phyloP scores from a whole-genome alignment of 2,888 invertebrate genomes.

The Drosophila antonietae region DNA sequence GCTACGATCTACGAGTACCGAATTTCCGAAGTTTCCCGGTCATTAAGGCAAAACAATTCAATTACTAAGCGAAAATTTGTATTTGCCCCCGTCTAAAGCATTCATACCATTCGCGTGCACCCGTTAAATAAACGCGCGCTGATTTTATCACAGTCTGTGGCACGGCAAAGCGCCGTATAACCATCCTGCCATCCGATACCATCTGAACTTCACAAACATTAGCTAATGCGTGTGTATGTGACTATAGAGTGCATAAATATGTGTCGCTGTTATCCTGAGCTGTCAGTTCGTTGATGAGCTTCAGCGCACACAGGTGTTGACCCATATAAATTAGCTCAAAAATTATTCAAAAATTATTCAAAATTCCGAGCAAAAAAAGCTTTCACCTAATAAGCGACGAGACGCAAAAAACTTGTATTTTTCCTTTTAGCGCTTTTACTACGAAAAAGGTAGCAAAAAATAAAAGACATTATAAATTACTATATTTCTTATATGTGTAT shows the following conservation, averaged over 20 bases:
- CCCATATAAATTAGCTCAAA: slow-evolving; percentile 61
- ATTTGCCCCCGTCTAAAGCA: slow-evolving; percentile 4
- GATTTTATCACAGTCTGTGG: slow-evolving; percentile 59
- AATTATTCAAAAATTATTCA: slow-evolving; percentile 26
- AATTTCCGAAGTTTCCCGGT: slow-evolving; percentile 37
- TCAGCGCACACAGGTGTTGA: slow-evolving; percentile 57
- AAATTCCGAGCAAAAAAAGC: slow-evolving; percentile 56
- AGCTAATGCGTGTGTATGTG: slow-evolving; percentile 1
- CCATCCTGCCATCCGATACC: slow-evolving; percentile 41
- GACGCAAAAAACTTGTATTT: slow-evolving; percentile 61
- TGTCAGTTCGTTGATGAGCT: slow-evolving; percentile 60
- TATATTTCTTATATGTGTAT: slow-evolving; percentile 45
- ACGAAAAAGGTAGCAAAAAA: slow-evolving; percentile 51
- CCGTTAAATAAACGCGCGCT: slow-evolving; percentile 61
- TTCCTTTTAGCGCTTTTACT: slow-evolving; percentile 45
- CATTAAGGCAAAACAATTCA: slow-evolving; percentile 40
- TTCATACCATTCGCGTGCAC: slow-evolving; percentile 52
- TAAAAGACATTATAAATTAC: slow-evolving; percentile 71
- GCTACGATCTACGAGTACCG: slow-evolving; percentile 32
- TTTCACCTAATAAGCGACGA: slow-evolving; percentile 63
- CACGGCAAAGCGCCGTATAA: slow-evolving; percentile 30
- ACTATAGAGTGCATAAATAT: slow-evolving; percentile 58
- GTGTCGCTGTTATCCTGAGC: slow-evolving; percentile 56
- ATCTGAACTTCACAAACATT: slow-evolving; percentile 33
- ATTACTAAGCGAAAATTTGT: slow-evolving; percentile 43